These are phyloP conservation scores for Drosophila acutilabella DNA, from an alignment of 2,888 invertebrate genomes.

Conservation along the genomic window DNA sequence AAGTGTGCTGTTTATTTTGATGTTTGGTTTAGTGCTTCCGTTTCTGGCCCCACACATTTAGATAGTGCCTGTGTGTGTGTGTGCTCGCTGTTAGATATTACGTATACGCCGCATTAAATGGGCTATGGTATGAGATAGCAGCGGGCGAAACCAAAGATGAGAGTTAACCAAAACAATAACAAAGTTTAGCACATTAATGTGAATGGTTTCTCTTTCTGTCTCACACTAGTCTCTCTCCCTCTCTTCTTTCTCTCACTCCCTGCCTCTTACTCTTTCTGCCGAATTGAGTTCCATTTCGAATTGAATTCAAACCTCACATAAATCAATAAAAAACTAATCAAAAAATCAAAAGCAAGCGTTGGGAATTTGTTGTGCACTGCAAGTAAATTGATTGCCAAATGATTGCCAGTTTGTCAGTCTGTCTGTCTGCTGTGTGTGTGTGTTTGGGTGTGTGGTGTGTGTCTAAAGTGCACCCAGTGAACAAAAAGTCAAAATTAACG, in stretches of 20 bases:
- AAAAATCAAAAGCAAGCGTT: constrained; percentile 64
- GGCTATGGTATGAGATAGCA: constrained; percentile 65
- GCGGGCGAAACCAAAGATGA: constrained; percentile 34
- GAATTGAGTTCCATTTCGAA: constrained; percentile 24
- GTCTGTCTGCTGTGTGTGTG: neutral
- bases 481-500: constrained; percentile 26
- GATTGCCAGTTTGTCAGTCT: constrained; percentile 32
- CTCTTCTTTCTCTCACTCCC: neutral
- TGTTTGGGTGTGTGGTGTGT: constrained; percentile 3
- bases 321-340: constrained; percentile 75
- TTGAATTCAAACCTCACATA: constrained; percentile 57
- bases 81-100: constrained; percentile 42
- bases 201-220: neutral
- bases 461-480: constrained; percentile 16
- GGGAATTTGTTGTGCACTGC: constrained; percentile 41
- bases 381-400: constrained; percentile 55
- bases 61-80: constrained; percentile 4
- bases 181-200: constrained; percentile 28
- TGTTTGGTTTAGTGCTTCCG: constrained; percentile 80
- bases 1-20: constrained; percentile 81
- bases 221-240: neutral
- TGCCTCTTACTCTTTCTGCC: neutral
- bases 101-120: constrained; percentile 70
- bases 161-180: constrained; percentile 37
- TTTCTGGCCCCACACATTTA: constrained; percentile 22